These are phyloP conservation scores for Ceyx melanurus DNA, from an alignment of 2,113 vertebrate species.

Conservation along the genomic window DNA sequence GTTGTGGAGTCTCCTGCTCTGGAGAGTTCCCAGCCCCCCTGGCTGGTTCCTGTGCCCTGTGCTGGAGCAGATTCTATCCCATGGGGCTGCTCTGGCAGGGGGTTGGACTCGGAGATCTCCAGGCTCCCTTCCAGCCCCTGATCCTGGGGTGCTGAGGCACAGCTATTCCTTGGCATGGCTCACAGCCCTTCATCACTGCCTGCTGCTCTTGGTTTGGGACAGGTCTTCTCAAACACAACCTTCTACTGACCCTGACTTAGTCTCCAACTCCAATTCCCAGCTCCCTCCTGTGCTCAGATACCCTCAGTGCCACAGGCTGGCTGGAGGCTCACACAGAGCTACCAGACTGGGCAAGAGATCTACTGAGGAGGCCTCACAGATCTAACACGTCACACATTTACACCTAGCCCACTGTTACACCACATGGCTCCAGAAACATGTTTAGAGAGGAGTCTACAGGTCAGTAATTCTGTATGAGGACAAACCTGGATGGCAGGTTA, in stretches of 20 bases:
- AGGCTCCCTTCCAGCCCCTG: too few species aligned
- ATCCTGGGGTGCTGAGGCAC: too few species aligned
- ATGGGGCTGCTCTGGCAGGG: too few species aligned
- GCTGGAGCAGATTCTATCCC: too few species aligned
- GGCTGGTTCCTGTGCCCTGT: too few species aligned
- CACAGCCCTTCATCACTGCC: not conserved
- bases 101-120: too few species aligned
- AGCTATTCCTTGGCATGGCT: not conserved
- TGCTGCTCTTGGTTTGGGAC: not conserved
- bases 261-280: not conserved
- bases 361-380: not conserved
- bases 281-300: not conserved
- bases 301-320: not conserved
- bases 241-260: fast-evolving
- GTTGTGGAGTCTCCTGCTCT: too few species aligned
- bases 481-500: not conserved
- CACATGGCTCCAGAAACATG: not conserved
- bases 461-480: not conserved
- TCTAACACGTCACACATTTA: not conserved
- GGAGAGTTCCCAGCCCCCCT: too few species aligned
- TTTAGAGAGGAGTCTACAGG: not conserved
- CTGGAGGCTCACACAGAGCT: not conserved
- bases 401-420: not conserved
- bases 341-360: not conserved
- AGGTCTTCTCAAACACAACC: not conserved